Percentiles rank a stretch among this genome's conserved stretches.
Evolutionary conservation across 2,797 vertebrate species (phyloP).

Genomic region (Syngnathus rostellatus): DNA sequence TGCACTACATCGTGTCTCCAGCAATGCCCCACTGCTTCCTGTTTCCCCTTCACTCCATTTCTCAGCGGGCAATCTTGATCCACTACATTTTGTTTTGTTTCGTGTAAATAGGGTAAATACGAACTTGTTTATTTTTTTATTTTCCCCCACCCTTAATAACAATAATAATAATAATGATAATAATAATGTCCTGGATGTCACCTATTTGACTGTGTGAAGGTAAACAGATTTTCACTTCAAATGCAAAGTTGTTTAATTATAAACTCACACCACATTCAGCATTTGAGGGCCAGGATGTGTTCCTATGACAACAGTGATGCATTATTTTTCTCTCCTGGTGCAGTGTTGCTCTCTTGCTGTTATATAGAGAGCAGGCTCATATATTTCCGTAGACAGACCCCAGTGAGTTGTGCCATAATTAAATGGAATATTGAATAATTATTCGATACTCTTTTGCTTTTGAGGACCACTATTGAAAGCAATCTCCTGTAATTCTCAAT

Average conservation of each 20-base stretch:
- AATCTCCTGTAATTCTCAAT: background rate
- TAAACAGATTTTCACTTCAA: constrained; percentile 53
- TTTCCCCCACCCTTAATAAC: background rate
- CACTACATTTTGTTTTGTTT: constrained; percentile 21
- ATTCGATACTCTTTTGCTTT: constrained; percentile 26
- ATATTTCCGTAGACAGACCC: constrained; percentile 30
- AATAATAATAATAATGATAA: background rate
- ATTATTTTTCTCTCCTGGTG: constrained; percentile 12
- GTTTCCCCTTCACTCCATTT: constrained; percentile 49
- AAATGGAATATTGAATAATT: constrained; percentile 21
- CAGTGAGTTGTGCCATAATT: constrained; percentile 31
- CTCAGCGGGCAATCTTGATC: constrained; percentile 37
- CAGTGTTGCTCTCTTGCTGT: constrained; percentile 19
- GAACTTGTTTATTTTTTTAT: background rate
- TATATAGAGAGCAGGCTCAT: constrained; percentile 12
- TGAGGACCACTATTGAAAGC: constrained; percentile 7
- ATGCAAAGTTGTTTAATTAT: constrained; percentile 55
- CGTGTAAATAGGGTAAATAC: background rate
- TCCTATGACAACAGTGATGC: constrained; percentile 45
- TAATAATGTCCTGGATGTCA: constrained; percentile 5
- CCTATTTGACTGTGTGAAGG: constrained; percentile 28
- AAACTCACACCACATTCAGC: constrained; percentile 32
- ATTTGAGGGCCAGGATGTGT: constrained; percentile 29
- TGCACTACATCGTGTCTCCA: constrained; percentile 38
- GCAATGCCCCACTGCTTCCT: constrained; percentile 32